Base-by-base conservation (phyloP, 2,888 invertebrate genomes). In the Erebia aethiops region DNA sequence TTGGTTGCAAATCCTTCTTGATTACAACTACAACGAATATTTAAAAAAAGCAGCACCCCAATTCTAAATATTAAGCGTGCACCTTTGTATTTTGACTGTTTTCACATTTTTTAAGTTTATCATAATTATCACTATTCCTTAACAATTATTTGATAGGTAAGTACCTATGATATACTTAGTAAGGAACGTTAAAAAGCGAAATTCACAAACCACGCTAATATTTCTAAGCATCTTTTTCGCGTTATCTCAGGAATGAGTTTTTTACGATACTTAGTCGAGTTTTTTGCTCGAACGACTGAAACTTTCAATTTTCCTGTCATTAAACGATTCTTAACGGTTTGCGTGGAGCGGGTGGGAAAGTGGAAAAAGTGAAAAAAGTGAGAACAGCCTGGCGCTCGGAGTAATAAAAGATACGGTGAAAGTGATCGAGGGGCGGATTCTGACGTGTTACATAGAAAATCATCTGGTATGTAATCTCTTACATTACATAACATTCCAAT, bases 261-360 rank as follows among this genome's bases (percentile, higher is more conserved):
- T 87, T 88, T 87, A 88, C 86, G 86, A 86, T 81, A 84, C 82
- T 87, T 84, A 75, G 77, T 72, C 77, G 83, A 86, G 81, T 87
- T 88, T 86, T 88, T 87, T 81, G 82, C 78, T 77, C 78, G 69
- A 82, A 79, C 81, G 82, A 77, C 82, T 81, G 81, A 84, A 83
- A 91, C 84, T 91, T 91, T 88, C 90, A 88, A 89, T 90, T 90
- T 89, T 90, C 90, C 91, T 88, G 90, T 89, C 91, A 91, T 92
- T 91, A 91, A 87, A 88, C 84, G 81, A 77, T 84, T 86, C 81
- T 91, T 88, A 89, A 84, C 87, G 85, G 77, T 77, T 78, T 77
- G 78, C 74, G 77, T 70, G 71, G 65, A 75, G 70, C 77, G 78
- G 75, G 76, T 81, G 81, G 79, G 70, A 76, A 82, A 82, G 58